Base-by-base conservation (phyloP, 1,140 invertebrate genomes). In the Luehdorfia chinensis region DNA sequence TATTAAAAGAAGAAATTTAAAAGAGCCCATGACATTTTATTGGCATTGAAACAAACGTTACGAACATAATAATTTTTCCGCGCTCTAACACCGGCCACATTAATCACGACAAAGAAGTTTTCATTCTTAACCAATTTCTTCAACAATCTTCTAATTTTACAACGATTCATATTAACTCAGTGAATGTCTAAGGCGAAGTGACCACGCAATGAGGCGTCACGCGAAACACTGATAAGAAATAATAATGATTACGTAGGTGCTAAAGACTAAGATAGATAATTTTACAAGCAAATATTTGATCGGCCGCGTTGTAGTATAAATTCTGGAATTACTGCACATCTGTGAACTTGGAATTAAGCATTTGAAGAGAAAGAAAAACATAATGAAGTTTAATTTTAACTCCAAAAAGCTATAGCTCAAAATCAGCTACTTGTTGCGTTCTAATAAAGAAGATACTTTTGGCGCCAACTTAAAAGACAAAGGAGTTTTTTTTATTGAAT, bases 141-240 rank as follows among this genome's bases (percentile, higher is more conserved):
- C 12, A 65, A 27, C 21, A 65, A 32, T 15, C 33, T 50, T 33
- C 47, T 58, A 16, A 50, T 64, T 51, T 53, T 61, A 36, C 56
- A 50, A 13, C 1, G 23, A 31, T 36, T 18, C 23, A 47, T 23
- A 14, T 1, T 15, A 37, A 43, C 9, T 3, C 6, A 6, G 23
- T 8, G 6, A 27, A 27, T 21, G 19, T 21, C 2, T 21, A 59
- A n/a, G n/a, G n/a, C n/a, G n/a, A n/a, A n/a, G n/a, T 4, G 7
- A 47, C 37, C 8, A 54, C 16, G 56, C 55, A 52, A 62, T 14
- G n/a, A 27, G 4, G 53, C 50, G 52, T 62, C 54, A 58, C 32
- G n/a, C 13, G 13, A 12, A 25, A 44, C 8, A 69, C 65, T 74
- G 71, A 75, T 72, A 69, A 68, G 41, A 8, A 15, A n/a, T 23